Evolutionary conservation across 2,888 invertebrate genomes (phyloP), one percentile per base, ranked within the genome.

Genomic region (Protodeltote pygarga): DNA sequence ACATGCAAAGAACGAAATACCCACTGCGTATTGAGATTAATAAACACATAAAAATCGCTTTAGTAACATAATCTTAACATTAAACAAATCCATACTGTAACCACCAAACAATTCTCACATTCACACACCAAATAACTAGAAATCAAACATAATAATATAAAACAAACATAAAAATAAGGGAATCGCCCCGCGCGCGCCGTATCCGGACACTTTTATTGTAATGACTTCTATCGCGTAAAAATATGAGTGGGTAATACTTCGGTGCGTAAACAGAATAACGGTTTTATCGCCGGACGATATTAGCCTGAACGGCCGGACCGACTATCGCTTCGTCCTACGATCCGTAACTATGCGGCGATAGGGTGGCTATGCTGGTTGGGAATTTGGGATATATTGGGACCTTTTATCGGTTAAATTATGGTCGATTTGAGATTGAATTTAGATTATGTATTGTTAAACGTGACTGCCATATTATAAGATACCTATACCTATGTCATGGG

Each of bases 141-240:
- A 52, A 52, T 46, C 59, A 52, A 59, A 51, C 40, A 27, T 25
- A 41, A 58, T 38, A 24, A 38, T 44, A 58, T 58, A 46, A 52
- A 59, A 58, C 42, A 46, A 31, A 59, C 46, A 58, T 46, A 52
- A 58, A 51, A 52, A 52, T 59, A 52, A 59, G n/a, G 29, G 34
- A 31, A 59, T 39, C 27, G 41, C 32, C 39, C 20, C 46, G 38
- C 25, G 59, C 28, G 13, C 32, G 40, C 52, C 34, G 4, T 27
- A 27, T 58, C 37, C 34, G 10, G 39, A 39, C 41, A 24, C 29
- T 65, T 68, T 51, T 48, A 65, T 68, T 54, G 47, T 59, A 48
- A 54, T 49, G 49, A 44, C 29, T 47, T 65, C 41, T 68, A 54
- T 65, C 49, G 53, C 49, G 61, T 65, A 59, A 65, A 65, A 65